Evolutionary conservation across 2,888 invertebrate genomes (phyloP).

Genomic region (Polydrusus pterygomalis): DNA sequence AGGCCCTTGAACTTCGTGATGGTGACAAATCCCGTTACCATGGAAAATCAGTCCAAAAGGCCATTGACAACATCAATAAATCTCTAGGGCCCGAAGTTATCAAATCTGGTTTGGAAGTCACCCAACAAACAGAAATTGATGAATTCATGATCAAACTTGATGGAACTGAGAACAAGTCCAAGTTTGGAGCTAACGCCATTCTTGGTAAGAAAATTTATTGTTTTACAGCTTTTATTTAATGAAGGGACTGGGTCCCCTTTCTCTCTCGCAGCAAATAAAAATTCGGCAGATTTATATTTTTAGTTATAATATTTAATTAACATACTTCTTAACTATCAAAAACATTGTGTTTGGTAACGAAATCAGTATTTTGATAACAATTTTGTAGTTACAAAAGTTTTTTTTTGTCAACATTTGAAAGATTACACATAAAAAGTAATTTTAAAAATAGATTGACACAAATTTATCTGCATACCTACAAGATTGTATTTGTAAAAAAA

Average conservation of each 20-base stretch:
- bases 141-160: constrained; percentile 91
- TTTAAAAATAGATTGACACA: too few species aligned
- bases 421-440: not conserved
- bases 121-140: constrained; percentile 93
- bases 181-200: constrained; percentile 97
- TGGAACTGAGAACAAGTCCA: constrained; percentile 98
- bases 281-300: too few species aligned
- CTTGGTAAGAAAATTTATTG: constrained; percentile 70
- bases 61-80: constrained; percentile 93
- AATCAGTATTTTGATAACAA: too few species aligned
- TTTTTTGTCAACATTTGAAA: too few species aligned
- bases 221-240: not conserved
- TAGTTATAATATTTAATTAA: too few species aligned
- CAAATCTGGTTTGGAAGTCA: constrained; percentile 88
- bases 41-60: constrained; percentile 96
- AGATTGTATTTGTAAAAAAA: too few species aligned
- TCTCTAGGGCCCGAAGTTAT: constrained; percentile 85
- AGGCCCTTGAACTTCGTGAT: constrained; percentile 97
- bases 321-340: not conserved
- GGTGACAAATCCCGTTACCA: constrained; percentile 91
- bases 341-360: too few species aligned
- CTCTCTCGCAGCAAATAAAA: too few species aligned
- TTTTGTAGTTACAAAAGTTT: too few species aligned
- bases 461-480: too few species aligned
- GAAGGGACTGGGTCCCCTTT: too few species aligned